These are phyloP conservation scores for Tor tambroides DNA, from an alignment of 2,113 vertebrate genomes.

Conservation along the genomic window DNA sequence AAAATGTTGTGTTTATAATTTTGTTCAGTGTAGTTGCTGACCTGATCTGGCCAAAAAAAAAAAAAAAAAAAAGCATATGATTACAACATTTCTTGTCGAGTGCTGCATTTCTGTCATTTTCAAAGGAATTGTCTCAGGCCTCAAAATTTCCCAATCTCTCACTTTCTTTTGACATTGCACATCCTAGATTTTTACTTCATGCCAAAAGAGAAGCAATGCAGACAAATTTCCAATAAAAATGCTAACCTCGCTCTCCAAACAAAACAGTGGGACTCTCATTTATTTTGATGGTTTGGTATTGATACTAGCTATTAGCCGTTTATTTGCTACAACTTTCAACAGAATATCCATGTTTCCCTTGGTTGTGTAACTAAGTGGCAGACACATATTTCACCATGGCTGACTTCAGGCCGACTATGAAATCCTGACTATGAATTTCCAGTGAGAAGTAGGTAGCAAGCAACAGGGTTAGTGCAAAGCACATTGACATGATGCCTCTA, in stretches of 20 bases:
- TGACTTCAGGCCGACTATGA: background rate
- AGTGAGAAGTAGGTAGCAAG: slow-evolving; percentile 65
- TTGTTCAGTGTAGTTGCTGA: background rate
- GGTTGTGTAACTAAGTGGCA: slow-evolving; percentile 22
- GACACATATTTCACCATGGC: background rate
- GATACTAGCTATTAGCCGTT: slow-evolving; percentile 1
- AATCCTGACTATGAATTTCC: slow-evolving; percentile 59
- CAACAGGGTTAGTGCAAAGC: slow-evolving; percentile 65
- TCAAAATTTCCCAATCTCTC: slow-evolving; percentile 29
- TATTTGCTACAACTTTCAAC: slow-evolving; percentile 1
- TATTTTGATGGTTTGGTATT: slow-evolving; percentile 11
- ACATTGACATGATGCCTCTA: slow-evolving; percentile 66
- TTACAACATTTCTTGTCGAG: slow-evolving; percentile 13
- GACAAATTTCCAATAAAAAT: slow-evolving; percentile 6
- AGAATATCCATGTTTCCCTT: background rate
- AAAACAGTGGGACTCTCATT: slow-evolving; percentile 5
- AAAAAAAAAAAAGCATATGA: background rate
- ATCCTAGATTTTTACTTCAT: background rate
- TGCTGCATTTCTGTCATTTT: background rate
- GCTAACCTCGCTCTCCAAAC: background rate
- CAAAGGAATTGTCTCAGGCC: background rate
- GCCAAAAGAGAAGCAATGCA: background rate
- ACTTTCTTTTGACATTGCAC: background rate
- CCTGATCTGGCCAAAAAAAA: background rate
- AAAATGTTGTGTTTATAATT: too few species aligned